Conservation (phyloP, 2,113 vertebrate species). For the Mirounga angustirostris region DNA sequence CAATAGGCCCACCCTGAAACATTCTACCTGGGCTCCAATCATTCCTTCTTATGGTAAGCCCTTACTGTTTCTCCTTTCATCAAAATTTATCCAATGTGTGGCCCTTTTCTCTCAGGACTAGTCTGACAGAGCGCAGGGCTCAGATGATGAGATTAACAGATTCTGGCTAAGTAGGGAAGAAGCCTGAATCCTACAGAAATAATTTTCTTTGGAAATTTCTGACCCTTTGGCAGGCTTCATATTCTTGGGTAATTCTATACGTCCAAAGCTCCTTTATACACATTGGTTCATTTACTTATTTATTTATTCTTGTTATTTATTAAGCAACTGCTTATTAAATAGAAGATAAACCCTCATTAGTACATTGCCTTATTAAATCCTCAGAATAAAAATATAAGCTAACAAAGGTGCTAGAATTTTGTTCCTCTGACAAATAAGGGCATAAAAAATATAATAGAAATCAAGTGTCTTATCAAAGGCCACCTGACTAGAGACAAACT, state of each 20-base stretch:
- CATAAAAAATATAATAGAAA: background rate
- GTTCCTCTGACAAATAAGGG: background rate
- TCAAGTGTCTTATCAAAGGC: background rate
- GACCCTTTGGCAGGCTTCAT: background rate
- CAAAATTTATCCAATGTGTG: background rate
- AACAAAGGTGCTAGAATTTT: background rate
- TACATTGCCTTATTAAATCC: background rate
- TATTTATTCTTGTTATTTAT: conserved; percentile 20
- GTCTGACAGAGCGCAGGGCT: background rate
- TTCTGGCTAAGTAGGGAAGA: background rate
- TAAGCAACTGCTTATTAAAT: background rate
- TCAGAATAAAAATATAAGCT: conserved; percentile 11
- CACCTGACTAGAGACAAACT: background rate
- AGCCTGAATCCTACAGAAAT: background rate
- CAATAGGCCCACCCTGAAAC: background rate
- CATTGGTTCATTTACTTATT: background rate
- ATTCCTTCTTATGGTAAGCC: background rate
- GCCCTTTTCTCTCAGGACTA: background rate
- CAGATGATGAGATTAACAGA: background rate
- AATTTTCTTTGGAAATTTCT: conserved; percentile 8
- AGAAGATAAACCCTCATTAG: background rate
- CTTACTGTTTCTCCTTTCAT: background rate
- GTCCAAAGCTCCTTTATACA: background rate
- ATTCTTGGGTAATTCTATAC: background rate
- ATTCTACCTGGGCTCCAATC: background rate